Evolutionary conservation across 1,140 invertebrate genomes (phyloP).

Genomic region (Trachymyrmex cornetzi): DNA sequence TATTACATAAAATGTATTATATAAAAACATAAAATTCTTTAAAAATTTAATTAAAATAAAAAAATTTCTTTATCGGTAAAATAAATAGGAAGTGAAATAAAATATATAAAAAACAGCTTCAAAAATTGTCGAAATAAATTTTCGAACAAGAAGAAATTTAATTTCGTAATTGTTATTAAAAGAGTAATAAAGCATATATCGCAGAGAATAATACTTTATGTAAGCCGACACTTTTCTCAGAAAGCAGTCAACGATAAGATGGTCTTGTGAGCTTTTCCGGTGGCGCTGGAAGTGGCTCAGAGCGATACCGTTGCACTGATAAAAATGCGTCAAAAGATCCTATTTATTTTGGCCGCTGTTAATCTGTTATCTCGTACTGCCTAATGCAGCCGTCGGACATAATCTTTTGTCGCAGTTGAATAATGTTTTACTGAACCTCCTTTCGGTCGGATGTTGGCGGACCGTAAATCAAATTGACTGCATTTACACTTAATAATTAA

Average conservation of each 20-base stretch:
- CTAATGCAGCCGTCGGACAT: conserved; percentile 6
- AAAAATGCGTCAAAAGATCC: conserved; percentile 69
- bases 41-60: not conserved
- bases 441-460: not conserved
- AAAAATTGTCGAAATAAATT: not conserved
- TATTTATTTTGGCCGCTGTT: conserved; percentile 31
- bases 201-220: conserved; percentile 27
- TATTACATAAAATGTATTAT: not conserved
- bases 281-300: conserved; percentile 69
- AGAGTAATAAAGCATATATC: not conserved
- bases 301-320: conserved; percentile 64
- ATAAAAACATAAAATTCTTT: not conserved
- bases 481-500: not conserved
- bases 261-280: conserved; percentile 74
- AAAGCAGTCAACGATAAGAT: conserved; percentile 65
- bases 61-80: not conserved
- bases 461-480: not conserved
- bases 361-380: conserved; percentile 66
- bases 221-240: conserved; percentile 62
- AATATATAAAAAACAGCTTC: not conserved
- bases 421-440: not conserved
- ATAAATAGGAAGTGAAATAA: not conserved
- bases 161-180: not conserved
- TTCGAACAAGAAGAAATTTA: not conserved
- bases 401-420: conserved; percentile 20